phyloP scores from a whole-genome alignment of 2,797 vertebrate species.

The Psittacula echo region DNA sequence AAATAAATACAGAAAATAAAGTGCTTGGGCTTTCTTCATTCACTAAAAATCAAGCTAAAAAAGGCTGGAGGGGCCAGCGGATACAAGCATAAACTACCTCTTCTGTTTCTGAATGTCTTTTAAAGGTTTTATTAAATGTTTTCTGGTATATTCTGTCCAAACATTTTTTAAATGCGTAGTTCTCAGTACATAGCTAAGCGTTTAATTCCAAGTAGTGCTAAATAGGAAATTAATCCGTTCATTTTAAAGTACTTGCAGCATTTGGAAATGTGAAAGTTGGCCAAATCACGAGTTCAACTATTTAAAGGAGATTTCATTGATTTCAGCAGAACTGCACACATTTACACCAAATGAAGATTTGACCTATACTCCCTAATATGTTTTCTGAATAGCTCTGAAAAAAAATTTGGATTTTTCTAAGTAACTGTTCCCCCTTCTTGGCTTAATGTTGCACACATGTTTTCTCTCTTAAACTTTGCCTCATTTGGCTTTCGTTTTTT shows the following conservation, averaged over 20 bases:
- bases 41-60: not conserved
- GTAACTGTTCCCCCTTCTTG: conserved; percentile 72
- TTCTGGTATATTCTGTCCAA: not conserved
- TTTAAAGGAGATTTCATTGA: not conserved
- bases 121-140: not conserved
- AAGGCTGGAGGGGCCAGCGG: not conserved
- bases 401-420: conserved; percentile 64
- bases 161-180: not conserved
- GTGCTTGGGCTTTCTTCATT: not conserved
- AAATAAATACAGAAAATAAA: not conserved
- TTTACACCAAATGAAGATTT: conserved; percentile 37
- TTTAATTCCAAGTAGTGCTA: not conserved
- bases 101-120: not conserved
- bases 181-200: not conserved
- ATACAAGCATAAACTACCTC: not conserved
- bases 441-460: conserved; percentile 76
- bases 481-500: conserved; percentile 77
- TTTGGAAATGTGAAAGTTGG: conserved; percentile 38
- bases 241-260: not conserved
- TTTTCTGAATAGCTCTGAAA: conserved; percentile 50
- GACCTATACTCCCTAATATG: not conserved
- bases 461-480: conserved; percentile 82
- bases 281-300: not conserved
- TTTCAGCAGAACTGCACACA: not conserved
- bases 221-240: not conserved